Evolutionary conservation across 1,140 invertebrate genomes (phyloP), one percentile per base, ranked within the genome.

Genomic region (Drosophila rufa): DNA sequence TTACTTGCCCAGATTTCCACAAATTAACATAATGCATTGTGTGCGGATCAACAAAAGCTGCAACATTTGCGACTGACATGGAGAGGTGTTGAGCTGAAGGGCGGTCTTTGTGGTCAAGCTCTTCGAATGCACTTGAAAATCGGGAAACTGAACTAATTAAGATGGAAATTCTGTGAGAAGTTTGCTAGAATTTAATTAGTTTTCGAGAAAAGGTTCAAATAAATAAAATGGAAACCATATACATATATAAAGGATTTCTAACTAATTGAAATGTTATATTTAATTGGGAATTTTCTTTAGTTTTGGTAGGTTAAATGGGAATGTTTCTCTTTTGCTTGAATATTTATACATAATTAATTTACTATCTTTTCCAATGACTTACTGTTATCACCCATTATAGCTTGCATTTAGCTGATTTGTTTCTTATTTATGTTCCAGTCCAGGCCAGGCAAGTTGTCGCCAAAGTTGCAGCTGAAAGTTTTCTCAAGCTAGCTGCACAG

Each of bases 11-110:
- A 78, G 67, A 69, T 78, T 58, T 58, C 38, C 38, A 40, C 38
- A 57, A 67, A 66, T 76, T 67, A 58, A 67, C 71, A 76, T 65
- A 67, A 66, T 76, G 73, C 61, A 66, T 59, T 76, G 73, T 76
- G 74, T 43, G 47, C 53, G 67, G 27, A 55, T 33, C 64, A 66
- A 68, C 64, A 55, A 36, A 47, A 70, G 53, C 67, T 60, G 70
- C 55, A 74, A 74, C 70, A 74, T 73, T 73, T 74, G 70, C 59
- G 40, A 25, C 17, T 60, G 70, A 73, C 70, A n/a, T 73, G 43
- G 22, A 71, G 69, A 71, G 65, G 69, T 60, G 70, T 73, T 51
- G 15, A 59, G 11, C 70, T 60, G 38, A 17, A 22, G 46, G 15
- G n/a, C 1, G 19, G 17, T 12, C 38, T 36, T 71, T 59, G 45